A percentile compares a stretch with the other conserved stretches of the same genome.
Evolutionary conservation across 1,140 invertebrate genomes (phyloP).

Genomic region (Drosophila neocordata): DNA sequence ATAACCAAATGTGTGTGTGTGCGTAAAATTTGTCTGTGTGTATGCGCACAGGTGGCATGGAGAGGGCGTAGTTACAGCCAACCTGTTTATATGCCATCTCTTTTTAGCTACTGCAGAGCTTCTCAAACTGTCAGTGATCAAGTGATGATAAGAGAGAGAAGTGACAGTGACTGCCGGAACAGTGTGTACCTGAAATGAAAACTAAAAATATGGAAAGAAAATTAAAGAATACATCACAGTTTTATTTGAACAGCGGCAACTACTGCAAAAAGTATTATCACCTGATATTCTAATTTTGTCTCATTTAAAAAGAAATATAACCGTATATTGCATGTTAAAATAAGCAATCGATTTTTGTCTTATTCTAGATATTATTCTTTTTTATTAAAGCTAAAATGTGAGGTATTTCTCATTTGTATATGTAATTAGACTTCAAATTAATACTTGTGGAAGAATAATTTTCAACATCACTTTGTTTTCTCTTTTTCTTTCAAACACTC

Average conservation of each 20-base stretch:
- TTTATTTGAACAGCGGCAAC: no score
- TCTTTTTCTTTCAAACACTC: conserved; percentile 1
- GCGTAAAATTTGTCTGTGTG: conserved; percentile 11
- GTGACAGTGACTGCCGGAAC: neutral
- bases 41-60: conserved; percentile 56
- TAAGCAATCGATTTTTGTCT: no score
- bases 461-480: neutral
- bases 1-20: neutral
- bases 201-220: no score
- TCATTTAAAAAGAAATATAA: no score
- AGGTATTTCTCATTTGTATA: neutral
- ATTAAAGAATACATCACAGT: no score
- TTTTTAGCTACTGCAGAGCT: conserved; percentile 28
- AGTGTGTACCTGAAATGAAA: no score
- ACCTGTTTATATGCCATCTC: conserved; percentile 64
- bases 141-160: neutral
- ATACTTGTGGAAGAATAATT: neutral
- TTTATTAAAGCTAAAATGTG: no score
- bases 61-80: conserved; percentile 60
- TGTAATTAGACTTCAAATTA: neutral
- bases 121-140: conserved; percentile 42
- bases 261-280: no score
- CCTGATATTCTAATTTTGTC: no score
- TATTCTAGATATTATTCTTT: no score
- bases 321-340: no score